Base-by-base conservation (phyloP, 92 coral and sea anemone species). In the Bergia sp. region DNA sequence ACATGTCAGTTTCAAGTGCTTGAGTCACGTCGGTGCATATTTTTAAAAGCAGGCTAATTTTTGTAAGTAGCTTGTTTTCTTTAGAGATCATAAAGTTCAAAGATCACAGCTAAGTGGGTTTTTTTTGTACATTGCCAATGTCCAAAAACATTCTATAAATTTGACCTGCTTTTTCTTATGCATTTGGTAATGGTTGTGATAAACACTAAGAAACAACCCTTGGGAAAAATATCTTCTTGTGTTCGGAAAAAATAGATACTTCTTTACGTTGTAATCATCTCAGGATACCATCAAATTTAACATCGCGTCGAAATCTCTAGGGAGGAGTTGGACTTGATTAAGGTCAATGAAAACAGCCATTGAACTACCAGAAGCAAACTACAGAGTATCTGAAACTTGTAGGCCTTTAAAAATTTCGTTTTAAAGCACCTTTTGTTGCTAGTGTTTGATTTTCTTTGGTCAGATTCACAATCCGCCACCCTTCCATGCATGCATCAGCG, bases 401-500 rank as follows among this genome's bases (percentile, higher is more conserved):
- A 40, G 13, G 16, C 6, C 37, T 73, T 73, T 29, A 39, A 38
- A 73, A 38, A 73, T 73, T 38, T 12, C 77, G 82, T 78, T 79
- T 47, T 49, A 49, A 49, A 36, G 41, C 8, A 42, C 21, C 2
- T 20, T 44, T 37, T 37, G 16, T 74, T 12, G 45, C 37, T 74
- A 13, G 78, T 16, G 10, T 74, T 74, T 5, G 8, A 4, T 39
- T 1, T 39, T 29, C 29, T 21, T 16, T 1, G 80, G 7, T 16
- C 80, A 16, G 50, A 16, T n/a, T n/a, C 21, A 39, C 23, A 23
- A 10, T 57, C 11, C 69, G 38, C 44, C 66, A 50, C 20, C 83
- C 21, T 29, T 79, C 83, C 71, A 69, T 79, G 83, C 83, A 79
- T 79, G 83, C 83, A 79, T 37, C 66, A 57, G 66, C 36, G 67